Base-by-base conservation (phyloP, 1,140 invertebrate genomes). In the Pristionchus pacificus region DNA sequence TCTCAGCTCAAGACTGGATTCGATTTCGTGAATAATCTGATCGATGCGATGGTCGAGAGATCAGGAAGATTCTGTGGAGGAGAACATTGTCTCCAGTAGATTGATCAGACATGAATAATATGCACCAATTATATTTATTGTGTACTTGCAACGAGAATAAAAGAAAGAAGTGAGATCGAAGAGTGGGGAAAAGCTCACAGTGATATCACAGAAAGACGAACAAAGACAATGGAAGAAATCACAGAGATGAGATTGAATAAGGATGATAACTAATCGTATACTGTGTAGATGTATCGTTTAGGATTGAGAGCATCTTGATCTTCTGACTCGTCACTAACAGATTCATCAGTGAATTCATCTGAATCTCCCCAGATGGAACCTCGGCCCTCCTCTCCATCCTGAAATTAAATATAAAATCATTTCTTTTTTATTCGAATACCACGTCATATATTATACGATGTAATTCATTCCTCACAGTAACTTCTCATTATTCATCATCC, bases 31-130 rank as follows among this genome's bases (percentile, higher is more conserved):
- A 83, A 83, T 74, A 83, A 83, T 67, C 68, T 83, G 24, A 81
- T 83, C 38, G 81, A 83, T 66, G 80, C 82, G 14, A 83, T 83
- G 81, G 81, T 84, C 58, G 80, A 83, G 61, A 77, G 81, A 63
- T 80, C 80, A 33, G 76, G 77, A 58, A 77, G 81, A 32, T 83
- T 83, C 79, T 83, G 81, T 67, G 74, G 74, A 32, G 74, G 74
- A 69, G 60, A 63, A 27, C 63, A 68, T 65, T 75, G 74, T 61
- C 67, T 72, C 60, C 70, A 75, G 65, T 59, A 38, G n/a, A n/a
- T n/a, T n/a, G n/a, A n/a, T n/a, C n/a, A n/a, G n/a, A n/a, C n/a
- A n/a, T n/a, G n/a, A n/a, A n/a, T n/a, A n/a, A n/a, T n/a, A n/a
- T n/a, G n/a, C n/a, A n/a, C n/a, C n/a, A n/a, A n/a, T n/a, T n/a